Evolutionary conservation across 2,888 invertebrate genomes (phyloP).

Genomic region (Ptychoptera albimana): DNA sequence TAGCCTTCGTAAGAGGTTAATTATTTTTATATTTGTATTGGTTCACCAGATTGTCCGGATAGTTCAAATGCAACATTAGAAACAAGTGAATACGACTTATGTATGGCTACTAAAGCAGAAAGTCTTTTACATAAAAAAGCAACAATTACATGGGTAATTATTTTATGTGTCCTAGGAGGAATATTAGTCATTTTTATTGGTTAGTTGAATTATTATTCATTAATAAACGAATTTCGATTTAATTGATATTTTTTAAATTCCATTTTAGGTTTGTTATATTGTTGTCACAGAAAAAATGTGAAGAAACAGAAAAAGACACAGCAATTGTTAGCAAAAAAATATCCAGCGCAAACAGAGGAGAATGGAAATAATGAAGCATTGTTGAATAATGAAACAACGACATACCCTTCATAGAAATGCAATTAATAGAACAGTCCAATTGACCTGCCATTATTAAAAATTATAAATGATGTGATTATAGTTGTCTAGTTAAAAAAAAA

Average conservation of each 20-base stretch:
- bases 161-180: neutral
- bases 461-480: too few species aligned
- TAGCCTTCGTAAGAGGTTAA: too few species aligned
- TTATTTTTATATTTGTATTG: too few species aligned
- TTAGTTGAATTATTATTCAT: neutral
- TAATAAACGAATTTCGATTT: neutral
- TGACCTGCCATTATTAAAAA: too few species aligned
- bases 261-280: neutral
- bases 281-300: neutral
- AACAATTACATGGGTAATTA: neutral
- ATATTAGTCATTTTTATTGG: neutral
- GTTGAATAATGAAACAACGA: neutral
- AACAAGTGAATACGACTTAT: neutral
- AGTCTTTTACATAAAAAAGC: neutral
- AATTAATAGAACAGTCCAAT: too few species aligned
- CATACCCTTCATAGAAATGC: too few species aligned
- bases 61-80: neutral
- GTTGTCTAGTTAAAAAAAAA: too few species aligned
- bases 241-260: neutral
- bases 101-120: neutral
- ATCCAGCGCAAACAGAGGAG: neutral
- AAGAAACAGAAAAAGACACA: neutral
- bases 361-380: neutral
- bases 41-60: neutral
- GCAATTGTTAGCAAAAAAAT: neutral